Base-by-base conservation (phyloP, 2,113 vertebrate genomes). In the Neogale vison region DNA sequence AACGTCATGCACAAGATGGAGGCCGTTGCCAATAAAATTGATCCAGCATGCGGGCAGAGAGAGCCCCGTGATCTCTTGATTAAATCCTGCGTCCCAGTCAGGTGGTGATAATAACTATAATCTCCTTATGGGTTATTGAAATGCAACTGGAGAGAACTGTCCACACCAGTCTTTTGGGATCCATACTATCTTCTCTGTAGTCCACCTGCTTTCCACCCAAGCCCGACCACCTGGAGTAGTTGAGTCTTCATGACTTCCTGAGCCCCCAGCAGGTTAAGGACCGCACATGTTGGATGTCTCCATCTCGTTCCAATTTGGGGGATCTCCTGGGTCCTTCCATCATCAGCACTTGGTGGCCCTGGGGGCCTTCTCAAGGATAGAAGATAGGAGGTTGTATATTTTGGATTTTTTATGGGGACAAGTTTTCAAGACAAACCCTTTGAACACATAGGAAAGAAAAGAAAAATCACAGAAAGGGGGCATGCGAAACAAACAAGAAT, bases 251-350 rank as follows among this genome's bases (percentile, higher is more conserved):
- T 24, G 71, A 42, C 7, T 21, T 42, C 82, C 39, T 34, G 17
- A 65, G 29, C 10, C 36, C 42, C 39, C 26, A 21, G 29, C 3
- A 4, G 82, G 82, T 34, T 13, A 45, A 14, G 29, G 59, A 34
- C 45, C 0, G 1, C 11, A 6, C 26, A 29, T 14, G 31, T 5
- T 23, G 13, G 12, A 24, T 24, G 15, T 15, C 7, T 31, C 2
- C 42, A 17, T 50, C 31, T 67, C 20, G 3, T 0, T 1, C 31
- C 13, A 23, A 2, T 50, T n/a, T 67, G 63, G 45, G 29, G 61
- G 21, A 69, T 4, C 31, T 67, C 18, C 4, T 7, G 42, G 39
- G 39, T 34, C 29, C 39, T 1, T 45, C 59, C 5, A 4, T 76
- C 7, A 3, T 36, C 67, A 39, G 50, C 3, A 17, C 34, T 55